These are phyloP conservation scores for Pseudomyrmex dendroicus DNA, from an alignment of 1,140 invertebrate genomes.

Conservation along the genomic window DNA sequence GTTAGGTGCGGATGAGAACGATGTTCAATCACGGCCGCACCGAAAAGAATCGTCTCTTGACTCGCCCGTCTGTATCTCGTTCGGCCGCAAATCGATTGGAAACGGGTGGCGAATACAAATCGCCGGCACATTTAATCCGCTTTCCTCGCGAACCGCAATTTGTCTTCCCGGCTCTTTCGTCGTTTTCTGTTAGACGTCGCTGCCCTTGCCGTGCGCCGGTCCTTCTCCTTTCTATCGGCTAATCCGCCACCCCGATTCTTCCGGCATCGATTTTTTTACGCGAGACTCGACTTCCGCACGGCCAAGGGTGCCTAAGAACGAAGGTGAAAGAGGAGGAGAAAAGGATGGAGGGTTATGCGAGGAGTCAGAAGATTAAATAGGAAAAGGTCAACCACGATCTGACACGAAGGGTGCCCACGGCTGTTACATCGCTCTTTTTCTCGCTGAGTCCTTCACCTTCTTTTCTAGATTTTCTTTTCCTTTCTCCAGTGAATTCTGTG, in stretches of 20 bases:
- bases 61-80: slow-evolving; percentile 40
- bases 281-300: slow-evolving; percentile 64
- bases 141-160: slow-evolving; percentile 58
- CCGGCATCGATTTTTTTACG: slow-evolving; percentile 71
- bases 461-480: background rate
- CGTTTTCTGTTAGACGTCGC: slow-evolving; percentile 52
- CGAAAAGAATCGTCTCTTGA: slow-evolving; percentile 7
- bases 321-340: slow-evolving; percentile 14
- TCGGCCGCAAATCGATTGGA: slow-evolving; percentile 56
- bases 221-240: slow-evolving; percentile 44
- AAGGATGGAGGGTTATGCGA: slow-evolving; percentile 50
- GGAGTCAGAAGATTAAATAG: slow-evolving; percentile 65
- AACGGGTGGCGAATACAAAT: slow-evolving; percentile 57
- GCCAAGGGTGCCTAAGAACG: slow-evolving; percentile 33
- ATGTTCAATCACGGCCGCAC: background rate
- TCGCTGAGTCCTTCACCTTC: slow-evolving; percentile 31
- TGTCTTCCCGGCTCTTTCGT: slow-evolving; percentile 57
- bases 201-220: slow-evolving; percentile 41
- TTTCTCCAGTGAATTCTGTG: too few species aligned
- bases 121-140: slow-evolving; percentile 58
- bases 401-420: slow-evolving; percentile 55
- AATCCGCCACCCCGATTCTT: slow-evolving; percentile 61
- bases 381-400: slow-evolving; percentile 72
- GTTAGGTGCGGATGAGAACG: slow-evolving; percentile 1
- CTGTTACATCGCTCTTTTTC: slow-evolving; percentile 25